Base-by-base conservation (phyloP, 2,888 invertebrate genomes). In the Eulithis testata region DNA sequence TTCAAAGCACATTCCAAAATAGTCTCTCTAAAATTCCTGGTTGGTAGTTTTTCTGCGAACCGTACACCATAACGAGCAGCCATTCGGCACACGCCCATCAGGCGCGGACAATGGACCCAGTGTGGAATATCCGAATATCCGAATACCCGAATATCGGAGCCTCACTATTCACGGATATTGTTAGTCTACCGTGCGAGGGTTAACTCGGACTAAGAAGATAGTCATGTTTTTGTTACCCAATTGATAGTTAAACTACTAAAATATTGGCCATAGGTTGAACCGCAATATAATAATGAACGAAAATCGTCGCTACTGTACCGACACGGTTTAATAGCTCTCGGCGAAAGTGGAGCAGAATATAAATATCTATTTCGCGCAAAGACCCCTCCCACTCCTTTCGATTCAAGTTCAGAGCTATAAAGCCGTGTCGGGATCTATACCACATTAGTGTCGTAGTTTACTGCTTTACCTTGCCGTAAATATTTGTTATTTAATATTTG, bases 71-170 rank as follows among this genome's bases (percentile, higher is more conserved):
- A 72, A 69, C 63, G 66, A 68, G 61, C 66, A 71, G 72, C 68
- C 57, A 63, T 63, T 65, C 69, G 71, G 73, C 76, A 74, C 76
- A 73, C 73, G 73, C 76, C 75, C 73, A 73, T 76, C 73, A 72
- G 68, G 54, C 64, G 49, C 64, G 62, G 68, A 76, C 72, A 73
- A 70, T 62, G 57, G 66, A n/a, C 59, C 60, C 51, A 37, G 8
- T 52, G 61, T 67, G 63, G 64, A 36, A 47, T 40, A 58, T 21
- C 47, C 57, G 47, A 36, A 54, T 45, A 56, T 47, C 61, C 68
- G 65, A 50, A 60, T 21, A 49, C 21, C 49, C 21, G 47, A 47
- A 47, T 11, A 49, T 40, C 40, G 8, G 9, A 40, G 2, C 40
- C 21, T 7, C 47, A 11, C 66, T 72, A 68, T 65, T 61, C 61